Evolutionary conservation across 2,888 invertebrate species (phyloP), one percentile per base, ranked within the genome.

Genomic region (Gymnocheta viridis): DNA sequence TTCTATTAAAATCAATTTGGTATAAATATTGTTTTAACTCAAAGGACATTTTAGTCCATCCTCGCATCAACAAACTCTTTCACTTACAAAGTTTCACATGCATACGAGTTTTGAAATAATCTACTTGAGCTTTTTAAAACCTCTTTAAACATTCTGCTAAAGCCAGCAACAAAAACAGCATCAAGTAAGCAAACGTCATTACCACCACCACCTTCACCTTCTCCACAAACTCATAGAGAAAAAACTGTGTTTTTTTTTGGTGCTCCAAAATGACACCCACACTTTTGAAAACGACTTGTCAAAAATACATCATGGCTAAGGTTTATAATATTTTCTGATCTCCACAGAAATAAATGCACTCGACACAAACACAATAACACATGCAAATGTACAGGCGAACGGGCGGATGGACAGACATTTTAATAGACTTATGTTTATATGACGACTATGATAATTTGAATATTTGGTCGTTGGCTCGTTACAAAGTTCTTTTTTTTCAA

Each of bases 241-340:
- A 27, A 41, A 44, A 4, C 1, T 29, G 12, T 29, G 9, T 32
- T 51, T 60, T 47, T 35, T 51, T 49, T 17, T 67, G 17, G 24
- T 81, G 84, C 81, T 84, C 81, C 81, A 84, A 81, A 84, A 84
- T 78, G 73, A 84, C 84, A 84, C 84, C 84, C 81, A 84, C 84
- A 81, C 81, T 81, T 67, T 77, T 58, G 58, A 51, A 70, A 81
- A 80, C 84, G 60, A 81, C 84, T 84, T 84, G 84, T 84, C 84
- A 84, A 81, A 84, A 84, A 81, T 77, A 77, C 84, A 84, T 84
- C 81, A 84, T 62, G 77, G 54, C n/a, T 81, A 64, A 70, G 69
- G 72, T 81, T 81, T 77, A 44, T 70, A 72, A 79, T 76, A 73
- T 64, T 73, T 84, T 73, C 78, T 73, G 32, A 72, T 66, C 56